phyloP scores from a whole-genome alignment of 1,140 invertebrate genomes.

The Zaprionus kolodkinae region DNA sequence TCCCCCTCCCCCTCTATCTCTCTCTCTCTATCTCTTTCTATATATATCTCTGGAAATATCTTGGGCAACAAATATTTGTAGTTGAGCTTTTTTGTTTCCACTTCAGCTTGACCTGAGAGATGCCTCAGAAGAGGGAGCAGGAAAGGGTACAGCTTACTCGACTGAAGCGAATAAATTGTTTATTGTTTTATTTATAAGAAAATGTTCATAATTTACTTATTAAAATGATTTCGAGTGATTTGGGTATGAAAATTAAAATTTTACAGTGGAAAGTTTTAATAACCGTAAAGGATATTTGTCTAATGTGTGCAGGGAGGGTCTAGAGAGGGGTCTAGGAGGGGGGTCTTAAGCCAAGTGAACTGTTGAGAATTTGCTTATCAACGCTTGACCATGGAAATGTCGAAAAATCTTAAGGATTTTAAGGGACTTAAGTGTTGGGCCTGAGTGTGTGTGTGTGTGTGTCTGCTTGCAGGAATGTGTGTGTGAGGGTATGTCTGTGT shows the following conservation, averaged over 20 bases:
- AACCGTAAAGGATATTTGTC: slow-evolving; percentile 67
- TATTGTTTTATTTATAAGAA: slow-evolving; percentile 81
- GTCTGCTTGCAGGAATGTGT: slow-evolving; percentile 9
- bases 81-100: slow-evolving; percentile 59
- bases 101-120: slow-evolving; percentile 22
- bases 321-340: slow-evolving; percentile 13
- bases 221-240: slow-evolving; percentile 82
- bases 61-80: slow-evolving; percentile 70
- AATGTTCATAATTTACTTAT: slow-evolving; percentile 82
- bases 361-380: slow-evolving; percentile 76
- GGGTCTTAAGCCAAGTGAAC: slow-evolving; percentile 70
- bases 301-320: slow-evolving; percentile 19
- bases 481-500: slow-evolving; percentile 13
- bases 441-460: slow-evolving; percentile 38
- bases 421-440: slow-evolving; percentile 67
- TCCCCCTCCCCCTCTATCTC: not conserved
- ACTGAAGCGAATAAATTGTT: slow-evolving; percentile 68
- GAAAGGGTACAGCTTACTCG: not conserved
- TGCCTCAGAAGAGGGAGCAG: not conserved
- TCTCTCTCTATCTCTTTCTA: not conserved
- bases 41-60: slow-evolving; percentile 23
- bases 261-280: slow-evolving; percentile 72
- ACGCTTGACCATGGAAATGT: slow-evolving; percentile 69
- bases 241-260: slow-evolving; percentile 80
- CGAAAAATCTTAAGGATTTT: slow-evolving; percentile 73